These are phyloP conservation scores for Miniopterus natalensis DNA, from an alignment of 2,113 vertebrate genomes.

Conservation along the genomic window DNA sequence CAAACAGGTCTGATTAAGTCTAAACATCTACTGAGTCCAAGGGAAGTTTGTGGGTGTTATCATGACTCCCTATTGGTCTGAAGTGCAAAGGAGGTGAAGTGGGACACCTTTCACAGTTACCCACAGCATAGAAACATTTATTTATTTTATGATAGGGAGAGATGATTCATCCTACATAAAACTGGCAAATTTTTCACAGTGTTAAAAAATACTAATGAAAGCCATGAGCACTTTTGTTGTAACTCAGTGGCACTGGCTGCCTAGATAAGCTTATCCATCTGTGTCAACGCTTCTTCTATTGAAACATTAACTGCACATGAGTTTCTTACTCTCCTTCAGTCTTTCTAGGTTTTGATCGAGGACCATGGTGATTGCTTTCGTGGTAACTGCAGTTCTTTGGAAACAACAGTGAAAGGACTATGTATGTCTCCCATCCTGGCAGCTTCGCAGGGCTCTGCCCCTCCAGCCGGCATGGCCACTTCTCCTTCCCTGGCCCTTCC, in stretches of 20 bases:
- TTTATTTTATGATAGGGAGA: background rate
- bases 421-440: no score
- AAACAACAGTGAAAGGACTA: background rate
- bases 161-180: background rate
- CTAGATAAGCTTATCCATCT: background rate
- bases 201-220: background rate
- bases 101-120: background rate
- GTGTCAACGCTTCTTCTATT: background rate
- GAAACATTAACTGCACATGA: fast-evolving
- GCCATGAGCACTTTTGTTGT: background rate
- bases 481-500: background rate
- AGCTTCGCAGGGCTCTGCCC: background rate
- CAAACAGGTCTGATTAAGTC: fast-evolving
- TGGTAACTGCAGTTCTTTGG: background rate
- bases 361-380: background rate
- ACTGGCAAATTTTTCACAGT: background rate
- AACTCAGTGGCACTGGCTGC: background rate
- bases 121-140: no score
- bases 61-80: background rate
- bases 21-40: fast-evolving
- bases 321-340: background rate
- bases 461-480: background rate
- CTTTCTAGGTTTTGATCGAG: background rate
- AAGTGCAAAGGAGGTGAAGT: background rate
- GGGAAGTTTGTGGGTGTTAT: fast-evolving